Percentiles rank a stretch among this genome's conserved stretches.
phyloP scores from a whole-genome alignment of 2,888 invertebrate species.

The Pharmacophagus antenor region DNA sequence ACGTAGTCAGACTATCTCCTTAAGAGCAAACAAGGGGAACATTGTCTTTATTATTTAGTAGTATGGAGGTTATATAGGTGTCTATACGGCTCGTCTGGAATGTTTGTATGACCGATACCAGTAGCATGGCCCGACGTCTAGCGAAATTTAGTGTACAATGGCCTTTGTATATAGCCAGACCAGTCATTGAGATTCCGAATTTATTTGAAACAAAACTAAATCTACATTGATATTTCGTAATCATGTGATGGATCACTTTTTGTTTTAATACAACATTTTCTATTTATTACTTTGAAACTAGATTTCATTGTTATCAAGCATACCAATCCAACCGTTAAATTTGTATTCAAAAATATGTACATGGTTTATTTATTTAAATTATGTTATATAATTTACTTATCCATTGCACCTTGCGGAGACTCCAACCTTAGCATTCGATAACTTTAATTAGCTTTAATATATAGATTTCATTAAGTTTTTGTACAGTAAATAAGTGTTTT shows the following conservation, averaged over 20 bases:
- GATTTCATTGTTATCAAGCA: not conserved
- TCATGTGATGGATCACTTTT: not conserved
- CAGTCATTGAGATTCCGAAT: not conserved
- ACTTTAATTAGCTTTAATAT: not conserved
- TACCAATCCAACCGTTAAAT: conserved; percentile 2
- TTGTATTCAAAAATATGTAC: conserved; percentile 10
- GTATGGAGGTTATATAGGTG: conserved; percentile 20
- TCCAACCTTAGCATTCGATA: not conserved
- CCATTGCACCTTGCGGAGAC: not conserved
- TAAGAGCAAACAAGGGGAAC: conserved; percentile 17
- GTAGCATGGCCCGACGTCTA: conserved; percentile 17
- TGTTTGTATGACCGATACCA: not conserved
- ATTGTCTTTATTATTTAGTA: conserved; percentile 22
- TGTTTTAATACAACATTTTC: not conserved
- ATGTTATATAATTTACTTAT: not conserved
- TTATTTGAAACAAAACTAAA: not conserved
- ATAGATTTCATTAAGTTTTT: no score
- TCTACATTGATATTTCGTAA: not conserved
- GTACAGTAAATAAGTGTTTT: no score
- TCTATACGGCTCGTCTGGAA: conserved; percentile 22
- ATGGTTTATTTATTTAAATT: conserved; percentile 23
- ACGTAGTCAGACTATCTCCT: not conserved
- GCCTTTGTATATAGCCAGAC: conserved; percentile 2
- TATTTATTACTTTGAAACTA: not conserved
- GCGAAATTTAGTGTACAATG: conserved; percentile 10